These are phyloP conservation scores for Allophyes oxyacanthae DNA, from an alignment of 2,888 invertebrate species.

Conservation along the genomic window DNA sequence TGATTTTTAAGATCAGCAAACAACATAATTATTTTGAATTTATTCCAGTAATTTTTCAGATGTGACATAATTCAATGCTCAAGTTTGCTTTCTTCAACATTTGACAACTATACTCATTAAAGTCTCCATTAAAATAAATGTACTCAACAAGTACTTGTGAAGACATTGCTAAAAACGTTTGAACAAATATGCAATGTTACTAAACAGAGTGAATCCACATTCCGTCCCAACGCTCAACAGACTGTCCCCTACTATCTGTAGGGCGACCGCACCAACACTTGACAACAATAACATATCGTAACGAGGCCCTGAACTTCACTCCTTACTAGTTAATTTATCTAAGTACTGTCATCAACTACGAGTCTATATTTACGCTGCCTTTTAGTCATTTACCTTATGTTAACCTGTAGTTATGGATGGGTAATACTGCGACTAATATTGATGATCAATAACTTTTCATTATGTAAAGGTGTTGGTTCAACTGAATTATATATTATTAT, in stretches of 20 bases:
- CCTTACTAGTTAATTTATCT: slow-evolving; percentile 69
- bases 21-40: no score
- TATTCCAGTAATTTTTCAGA: no score
- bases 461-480: not conserved
- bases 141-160: no score
- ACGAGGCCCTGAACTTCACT: slow-evolving; percentile 54
- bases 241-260: slow-evolving; percentile 31
- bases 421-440: slow-evolving; percentile 24
- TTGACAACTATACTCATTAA: no score
- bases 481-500: no score
- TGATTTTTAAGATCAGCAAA: no score
- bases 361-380: slow-evolving; percentile 53
- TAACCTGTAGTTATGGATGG: slow-evolving; percentile 24
- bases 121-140: no score
- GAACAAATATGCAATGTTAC: slow-evolving; percentile 3
- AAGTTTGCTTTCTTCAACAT: not conserved
- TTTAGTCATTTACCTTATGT: slow-evolving; percentile 48
- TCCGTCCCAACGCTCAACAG: slow-evolving; percentile 19
- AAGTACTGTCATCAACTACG: slow-evolving; percentile 70
- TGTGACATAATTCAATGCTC: no score
- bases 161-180: slow-evolving; percentile 3
- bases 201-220: slow-evolving; percentile 42
- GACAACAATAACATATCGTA: slow-evolving; percentile 59
- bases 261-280: slow-evolving; percentile 46
- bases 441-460: not conserved